Evolutionary conservation across 2,113 vertebrate genomes (phyloP), one percentile per base, ranked within the genome.

Genomic region (Caretta caretta): DNA sequence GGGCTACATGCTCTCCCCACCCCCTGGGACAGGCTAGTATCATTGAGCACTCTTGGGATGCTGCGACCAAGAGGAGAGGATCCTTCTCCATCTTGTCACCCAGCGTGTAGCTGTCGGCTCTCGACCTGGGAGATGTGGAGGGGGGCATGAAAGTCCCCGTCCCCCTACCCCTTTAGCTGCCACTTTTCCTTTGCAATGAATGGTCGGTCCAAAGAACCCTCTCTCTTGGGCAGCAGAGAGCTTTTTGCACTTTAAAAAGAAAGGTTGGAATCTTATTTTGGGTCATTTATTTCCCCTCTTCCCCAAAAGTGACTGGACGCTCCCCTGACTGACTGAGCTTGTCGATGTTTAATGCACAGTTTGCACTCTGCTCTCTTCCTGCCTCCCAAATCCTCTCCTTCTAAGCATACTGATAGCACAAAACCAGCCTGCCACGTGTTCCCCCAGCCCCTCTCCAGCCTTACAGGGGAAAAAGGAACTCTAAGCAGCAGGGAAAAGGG

Each of bases 141-240:
- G 27, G 24, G 75, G 42, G 42, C 25, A 57, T 54, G 82, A 76
- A 90, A 5, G 81, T 90, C 82, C 79, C 91, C 17, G 53, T 82
- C 93, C 93, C 95, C 86, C 87, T 76, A 83, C 92, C 95, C 84
- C 97, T 93, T 95, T 95, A 84, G 98, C 98, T 98, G 98, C 98
- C 98, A 82, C 95, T 96, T 98, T 98, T 97, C 97, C 97, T 98
- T 98, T 98, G 98, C 98, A 98, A 98, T 97, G 97, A 98, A 98
- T 82, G 97, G 98, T 98, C 90, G 98, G 98, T 98, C 98, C 98
- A 98, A 98, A 98, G 98, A 98, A 98, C 98, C 65, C 96, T 98
- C 98, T 98, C 98, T 98, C 98, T 98, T 96, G 96, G 98, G 98
- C 98, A 98, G 98, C 98, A 97, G 98, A 98, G 98, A 98, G 98